phyloP scores from a whole-genome alignment of 2,888 invertebrate species.

The Drosophila algonquin region DNA sequence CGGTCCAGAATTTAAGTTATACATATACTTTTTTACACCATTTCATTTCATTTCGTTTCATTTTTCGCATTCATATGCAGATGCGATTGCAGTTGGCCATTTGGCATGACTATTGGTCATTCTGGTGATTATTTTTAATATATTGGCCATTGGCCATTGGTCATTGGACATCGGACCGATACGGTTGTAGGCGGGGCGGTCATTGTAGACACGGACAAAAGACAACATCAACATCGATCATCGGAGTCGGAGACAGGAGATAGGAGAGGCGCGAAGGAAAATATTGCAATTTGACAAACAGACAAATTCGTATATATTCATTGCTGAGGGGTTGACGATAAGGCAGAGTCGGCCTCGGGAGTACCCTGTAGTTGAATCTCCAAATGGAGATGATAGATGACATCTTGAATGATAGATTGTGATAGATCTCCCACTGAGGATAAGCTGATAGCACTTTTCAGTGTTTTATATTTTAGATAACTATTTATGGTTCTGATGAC shows the following conservation, averaged over 20 bases:
- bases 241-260: neutral
- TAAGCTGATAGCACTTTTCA: too few relatives aligned
- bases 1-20: slow-evolving; percentile 14
- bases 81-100: slow-evolving; percentile 34
- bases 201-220: too few relatives aligned
- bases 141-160: slow-evolving; percentile 20
- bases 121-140: slow-evolving; percentile 39
- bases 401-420: too few relatives aligned
- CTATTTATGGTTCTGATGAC: too few relatives aligned
- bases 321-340: neutral
- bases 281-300: slow-evolving; percentile 36
- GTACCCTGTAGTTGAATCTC: too few relatives aligned
- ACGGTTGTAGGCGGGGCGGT: too few relatives aligned
- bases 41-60: slow-evolving; percentile 1
- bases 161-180: too few relatives aligned
- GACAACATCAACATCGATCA: too few relatives aligned
- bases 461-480: too few relatives aligned
- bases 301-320: slow-evolving; percentile 34
- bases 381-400: too few relatives aligned
- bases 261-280: neutral
- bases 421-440: too few relatives aligned
- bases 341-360: too few relatives aligned
- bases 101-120: slow-evolving; percentile 40
- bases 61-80: slow-evolving; percentile 18
- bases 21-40: slow-evolving; percentile 19